Conservation (phyloP, 2,113 vertebrate genomes). For the Macroglossus sobrinus region DNA sequence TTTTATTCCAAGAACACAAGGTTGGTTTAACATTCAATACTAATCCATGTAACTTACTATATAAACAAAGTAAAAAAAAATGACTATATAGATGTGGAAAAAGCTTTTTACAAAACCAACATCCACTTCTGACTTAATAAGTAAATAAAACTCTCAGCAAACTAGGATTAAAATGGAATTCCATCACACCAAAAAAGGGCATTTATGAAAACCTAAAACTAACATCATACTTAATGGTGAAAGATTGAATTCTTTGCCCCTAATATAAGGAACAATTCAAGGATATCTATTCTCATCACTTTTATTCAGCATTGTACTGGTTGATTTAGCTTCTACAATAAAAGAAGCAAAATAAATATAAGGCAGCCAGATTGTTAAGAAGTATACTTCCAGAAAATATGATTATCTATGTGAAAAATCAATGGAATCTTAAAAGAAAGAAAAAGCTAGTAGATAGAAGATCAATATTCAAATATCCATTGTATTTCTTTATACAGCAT, state of each 20-base stretch:
- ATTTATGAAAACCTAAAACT: background rate
- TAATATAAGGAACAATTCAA: too few species aligned
- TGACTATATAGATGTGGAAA: background rate
- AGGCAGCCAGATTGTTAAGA: background rate
- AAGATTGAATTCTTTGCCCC: background rate
- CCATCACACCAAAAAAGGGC: background rate
- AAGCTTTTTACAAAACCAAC: background rate
- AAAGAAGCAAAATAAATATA: too few species aligned
- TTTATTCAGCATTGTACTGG: too few species aligned
- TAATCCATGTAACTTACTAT: background rate
- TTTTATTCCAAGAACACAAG: background rate
- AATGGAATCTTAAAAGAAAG: background rate
- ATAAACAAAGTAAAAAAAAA: background rate
- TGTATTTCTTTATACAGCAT: background rate
- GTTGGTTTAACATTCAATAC: background rate
- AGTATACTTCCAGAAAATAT: background rate
- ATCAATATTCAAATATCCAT: background rate
- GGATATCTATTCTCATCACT: background rate
- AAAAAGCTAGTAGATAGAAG: background rate
- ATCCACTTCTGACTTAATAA: background rate
- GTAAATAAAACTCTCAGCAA: background rate
- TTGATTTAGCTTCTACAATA: background rate
- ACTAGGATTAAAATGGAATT: background rate
- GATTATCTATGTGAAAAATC: background rate
- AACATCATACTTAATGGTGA: background rate